A percentile compares a stretch with the other conserved stretches of the same genome.
Conservation (phyloP, 2,888 invertebrate species). For the Philopedon plagiatum region DNA sequence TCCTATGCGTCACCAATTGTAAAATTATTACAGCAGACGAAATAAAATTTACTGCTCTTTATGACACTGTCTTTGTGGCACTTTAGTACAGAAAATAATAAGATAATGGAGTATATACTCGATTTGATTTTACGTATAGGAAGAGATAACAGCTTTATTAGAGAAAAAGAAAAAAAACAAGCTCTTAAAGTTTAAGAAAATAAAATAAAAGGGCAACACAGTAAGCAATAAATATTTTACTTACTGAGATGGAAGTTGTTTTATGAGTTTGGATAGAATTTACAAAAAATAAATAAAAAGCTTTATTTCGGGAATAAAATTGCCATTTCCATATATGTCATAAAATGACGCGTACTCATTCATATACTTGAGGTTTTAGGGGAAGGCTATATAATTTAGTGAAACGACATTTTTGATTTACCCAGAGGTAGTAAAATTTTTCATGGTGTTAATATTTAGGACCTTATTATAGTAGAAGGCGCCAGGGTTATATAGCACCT, state of each 20-base stretch:
- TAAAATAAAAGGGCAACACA: constrained; percentile 48
- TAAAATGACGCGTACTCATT: constrained; percentile 48
- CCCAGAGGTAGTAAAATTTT: constrained; percentile 40
- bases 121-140: constrained; percentile 47
- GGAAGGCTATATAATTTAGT: constrained; percentile 34
- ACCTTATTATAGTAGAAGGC: constrained; percentile 2
- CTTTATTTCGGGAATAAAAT: constrained; percentile 46
- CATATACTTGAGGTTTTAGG: constrained; percentile 38
- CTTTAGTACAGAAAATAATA: constrained; percentile 45
- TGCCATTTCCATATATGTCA: constrained; percentile 50
- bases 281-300: constrained; percentile 49
- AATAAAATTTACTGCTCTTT: constrained; percentile 29
- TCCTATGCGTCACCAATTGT: constrained; percentile 18
- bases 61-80: constrained; percentile 36
- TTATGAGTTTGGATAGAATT: constrained; percentile 51
- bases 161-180: constrained; percentile 39
- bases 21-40: constrained; percentile 30
- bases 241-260: constrained; percentile 51
- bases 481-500: background rate
- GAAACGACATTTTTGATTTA: constrained; percentile 47
- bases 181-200: constrained; percentile 36
- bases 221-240: constrained; percentile 50
- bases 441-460: constrained; percentile 39
- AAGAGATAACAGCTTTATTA: constrained; percentile 49
- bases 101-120: constrained; percentile 49